Evolutionary conservation across 2,888 invertebrate genomes (phyloP).

Genomic region (Thecophora atra): DNA sequence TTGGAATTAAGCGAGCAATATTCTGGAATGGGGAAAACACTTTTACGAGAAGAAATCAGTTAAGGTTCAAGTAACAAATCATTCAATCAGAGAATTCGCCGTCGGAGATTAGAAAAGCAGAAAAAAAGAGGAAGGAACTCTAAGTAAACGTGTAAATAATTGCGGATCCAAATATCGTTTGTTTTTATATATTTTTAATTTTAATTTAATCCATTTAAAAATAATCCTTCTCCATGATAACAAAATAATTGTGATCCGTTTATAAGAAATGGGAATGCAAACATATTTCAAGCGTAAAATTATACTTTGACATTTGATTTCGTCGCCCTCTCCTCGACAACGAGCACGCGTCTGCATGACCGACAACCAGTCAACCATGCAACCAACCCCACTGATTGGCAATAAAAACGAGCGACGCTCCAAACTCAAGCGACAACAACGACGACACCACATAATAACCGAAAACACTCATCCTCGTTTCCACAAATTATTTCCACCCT

Average conservation of each 20-base stretch:
- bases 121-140: too few relatives aligned
- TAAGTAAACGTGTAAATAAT: too few relatives aligned
- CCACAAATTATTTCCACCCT: slow-evolving; percentile 10
- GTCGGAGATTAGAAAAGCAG: too few relatives aligned
- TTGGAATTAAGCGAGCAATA: background rate
- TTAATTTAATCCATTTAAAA: background rate
- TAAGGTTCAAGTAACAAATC: too few relatives aligned
- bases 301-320: slow-evolving; percentile 60
- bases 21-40: too few relatives aligned
- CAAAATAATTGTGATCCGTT: background rate
- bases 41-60: too few relatives aligned
- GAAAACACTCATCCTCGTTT: slow-evolving; percentile 43
- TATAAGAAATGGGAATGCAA: slow-evolving; percentile 49
- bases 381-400: slow-evolving; percentile 57
- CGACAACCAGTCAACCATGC: slow-evolving; percentile 28
- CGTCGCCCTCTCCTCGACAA: slow-evolving; percentile 3
- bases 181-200: too few relatives aligned
- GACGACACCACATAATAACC: slow-evolving; percentile 47
- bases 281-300: slow-evolving; percentile 62
- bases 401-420: slow-evolving; percentile 51
- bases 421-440: slow-evolving; percentile 27
- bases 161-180: too few relatives aligned
- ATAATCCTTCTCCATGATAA: background rate
- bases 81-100: too few relatives aligned
- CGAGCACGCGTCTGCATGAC: background rate